Evolutionary conservation across 2,888 invertebrate genomes (phyloP).

Genomic region (Catonia carolina): DNA sequence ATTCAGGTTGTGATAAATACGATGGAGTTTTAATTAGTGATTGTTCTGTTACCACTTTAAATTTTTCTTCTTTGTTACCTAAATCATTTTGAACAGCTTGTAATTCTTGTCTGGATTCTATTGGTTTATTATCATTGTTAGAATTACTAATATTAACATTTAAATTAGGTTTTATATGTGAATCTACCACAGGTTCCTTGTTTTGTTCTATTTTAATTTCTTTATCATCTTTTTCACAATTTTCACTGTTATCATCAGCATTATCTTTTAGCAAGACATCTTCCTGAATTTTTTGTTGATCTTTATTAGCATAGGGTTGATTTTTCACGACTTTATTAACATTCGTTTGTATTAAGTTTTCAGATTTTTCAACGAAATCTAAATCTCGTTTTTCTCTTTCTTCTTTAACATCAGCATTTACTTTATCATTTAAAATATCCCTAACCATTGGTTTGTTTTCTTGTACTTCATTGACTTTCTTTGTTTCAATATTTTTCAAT

Average conservation of each 20-base stretch:
- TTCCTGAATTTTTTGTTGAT: background rate
- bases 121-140: background rate
- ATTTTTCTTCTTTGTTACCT: slow-evolving; percentile 13
- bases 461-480: background rate
- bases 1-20: slow-evolving; percentile 22
- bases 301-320: too few relatives aligned
- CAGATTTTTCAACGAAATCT: slow-evolving; percentile 18
- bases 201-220: slow-evolving; percentile 8
- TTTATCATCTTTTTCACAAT: slow-evolving; percentile 26
- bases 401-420: slow-evolving; percentile 19
- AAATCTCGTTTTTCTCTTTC: slow-evolving; percentile 33
- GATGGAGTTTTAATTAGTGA: slow-evolving; percentile 25
- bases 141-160: slow-evolving; percentile 11
- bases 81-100: slow-evolving; percentile 30
- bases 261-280: background rate
- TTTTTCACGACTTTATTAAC: background rate
- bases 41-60: slow-evolving; percentile 13
- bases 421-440: slow-evolving; percentile 28
- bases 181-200: slow-evolving; percentile 1
- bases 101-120: background rate
- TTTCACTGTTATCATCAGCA: slow-evolving; percentile 38
- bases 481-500: background rate
- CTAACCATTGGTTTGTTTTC: slow-evolving; percentile 25
- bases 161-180: background rate
- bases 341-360: background rate